These are phyloP conservation scores for Smithornis capensis DNA, from an alignment of 2,113 vertebrate species.

Conservation along the genomic window DNA sequence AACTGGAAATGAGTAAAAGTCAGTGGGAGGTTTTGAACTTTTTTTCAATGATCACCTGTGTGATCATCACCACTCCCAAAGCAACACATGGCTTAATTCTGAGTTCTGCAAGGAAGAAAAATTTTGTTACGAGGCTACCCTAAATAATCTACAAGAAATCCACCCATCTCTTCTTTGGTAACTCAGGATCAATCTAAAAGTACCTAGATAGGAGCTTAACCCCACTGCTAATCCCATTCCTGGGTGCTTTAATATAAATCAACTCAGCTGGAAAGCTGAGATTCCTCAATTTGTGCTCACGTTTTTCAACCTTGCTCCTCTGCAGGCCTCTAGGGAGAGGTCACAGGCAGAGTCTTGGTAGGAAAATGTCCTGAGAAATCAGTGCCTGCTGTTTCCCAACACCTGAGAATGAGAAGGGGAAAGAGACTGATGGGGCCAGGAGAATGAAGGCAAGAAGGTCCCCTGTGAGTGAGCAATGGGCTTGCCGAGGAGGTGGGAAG, in stretches of 20 bases:
- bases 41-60: neutral
- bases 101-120: neutral
- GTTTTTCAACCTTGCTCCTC: neutral
- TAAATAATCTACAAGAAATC: neutral
- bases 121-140: neutral
- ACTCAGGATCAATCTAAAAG: neutral
- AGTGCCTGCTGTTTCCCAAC: neutral
- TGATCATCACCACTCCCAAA: neutral
- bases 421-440: neutral
- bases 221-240: neutral
- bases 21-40: neutral
- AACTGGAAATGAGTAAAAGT: neutral
- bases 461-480: neutral
- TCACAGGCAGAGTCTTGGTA: neutral
- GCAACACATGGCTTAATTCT: neutral
- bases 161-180: neutral
- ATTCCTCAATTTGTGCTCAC: neutral
- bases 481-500: slow-evolving; percentile 15
- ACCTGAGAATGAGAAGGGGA: neutral
- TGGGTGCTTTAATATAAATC: neutral
- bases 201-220: neutral
- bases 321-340: neutral
- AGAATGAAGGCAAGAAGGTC: neutral
- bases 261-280: neutral
- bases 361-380: neutral